phyloP scores from a whole-genome alignment of 2,888 invertebrate species.

The Campoplex capitator region DNA sequence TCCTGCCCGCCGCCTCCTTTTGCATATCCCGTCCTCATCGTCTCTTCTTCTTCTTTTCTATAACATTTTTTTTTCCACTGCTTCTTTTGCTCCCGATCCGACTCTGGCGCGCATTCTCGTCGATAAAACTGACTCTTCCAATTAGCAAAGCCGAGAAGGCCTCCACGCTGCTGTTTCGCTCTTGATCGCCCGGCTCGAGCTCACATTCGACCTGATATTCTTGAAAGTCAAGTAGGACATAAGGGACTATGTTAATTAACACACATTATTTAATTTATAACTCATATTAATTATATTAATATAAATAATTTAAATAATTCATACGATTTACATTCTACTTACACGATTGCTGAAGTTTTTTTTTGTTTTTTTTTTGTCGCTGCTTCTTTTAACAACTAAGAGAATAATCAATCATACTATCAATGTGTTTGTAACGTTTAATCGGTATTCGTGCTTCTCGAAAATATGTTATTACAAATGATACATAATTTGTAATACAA shows the following conservation, averaged over 20 bases:
- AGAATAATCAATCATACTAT: no score
- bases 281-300: neutral
- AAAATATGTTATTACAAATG: no score
- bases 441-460: no score
- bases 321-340: neutral
- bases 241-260: neutral
- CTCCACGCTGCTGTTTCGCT: conserved; percentile 28
- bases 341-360: neutral
- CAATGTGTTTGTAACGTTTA: no score
- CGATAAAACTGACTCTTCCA: conserved; percentile 70
- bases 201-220: conserved; percentile 34
- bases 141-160: conserved; percentile 60
- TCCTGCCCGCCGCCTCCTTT: conserved; percentile 4
- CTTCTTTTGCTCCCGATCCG: conserved; percentile 48
- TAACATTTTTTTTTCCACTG: conserved; percentile 21
- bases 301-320: neutral
- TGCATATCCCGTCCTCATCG: conserved; percentile 43
- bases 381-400: neutral
- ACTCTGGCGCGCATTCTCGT: conserved; percentile 60
- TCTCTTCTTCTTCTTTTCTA: conserved; percentile 25
- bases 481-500: no score
- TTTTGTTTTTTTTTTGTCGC: neutral
- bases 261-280: neutral
- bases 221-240: conserved; percentile 1
- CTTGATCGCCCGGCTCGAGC: conserved; percentile 30